phyloP scores from a whole-genome alignment of 2,888 invertebrate species.

The Lasioglossum marginatum region DNA sequence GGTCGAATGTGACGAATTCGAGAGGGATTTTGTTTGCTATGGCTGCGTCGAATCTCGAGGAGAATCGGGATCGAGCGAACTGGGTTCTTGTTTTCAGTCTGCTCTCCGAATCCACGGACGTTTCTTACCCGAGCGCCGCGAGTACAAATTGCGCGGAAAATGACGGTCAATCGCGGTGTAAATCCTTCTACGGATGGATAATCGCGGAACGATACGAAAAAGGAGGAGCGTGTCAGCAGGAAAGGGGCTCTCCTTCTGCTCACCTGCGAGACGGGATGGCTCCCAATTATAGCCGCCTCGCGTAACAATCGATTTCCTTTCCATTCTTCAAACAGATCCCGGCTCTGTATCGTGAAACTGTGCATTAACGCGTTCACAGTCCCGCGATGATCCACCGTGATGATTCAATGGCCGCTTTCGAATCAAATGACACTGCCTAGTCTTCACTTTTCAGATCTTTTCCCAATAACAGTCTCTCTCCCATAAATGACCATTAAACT shows the following conservation, averaged over 20 bases:
- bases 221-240: slow-evolving; percentile 13
- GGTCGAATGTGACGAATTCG: not conserved
- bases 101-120: not conserved
- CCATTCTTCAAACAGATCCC: slow-evolving; percentile 24
- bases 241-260: slow-evolving; percentile 13
- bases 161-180: slow-evolving; percentile 63
- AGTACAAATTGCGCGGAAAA: slow-evolving; percentile 66
- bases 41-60: not conserved
- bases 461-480: not conserved
- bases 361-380: slow-evolving; percentile 7
- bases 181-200: slow-evolving; percentile 59
- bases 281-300: slow-evolving; percentile 18
- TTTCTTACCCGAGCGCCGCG: slow-evolving; percentile 18
- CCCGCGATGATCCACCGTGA: not conserved
- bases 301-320: slow-evolving; percentile 55
- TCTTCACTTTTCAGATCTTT: not conserved
- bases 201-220: slow-evolving; percentile 23
- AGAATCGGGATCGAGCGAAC: not conserved
- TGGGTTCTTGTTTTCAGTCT: not conserved
- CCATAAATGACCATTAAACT: not conserved
- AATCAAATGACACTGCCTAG: not conserved
- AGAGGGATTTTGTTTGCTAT: not conserved
- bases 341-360: not conserved
- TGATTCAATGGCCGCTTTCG: not conserved
- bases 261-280: not conserved